These are phyloP conservation scores for Pampus argenteus DNA, from an alignment of 2,797 vertebrate species.

Conservation along the genomic window DNA sequence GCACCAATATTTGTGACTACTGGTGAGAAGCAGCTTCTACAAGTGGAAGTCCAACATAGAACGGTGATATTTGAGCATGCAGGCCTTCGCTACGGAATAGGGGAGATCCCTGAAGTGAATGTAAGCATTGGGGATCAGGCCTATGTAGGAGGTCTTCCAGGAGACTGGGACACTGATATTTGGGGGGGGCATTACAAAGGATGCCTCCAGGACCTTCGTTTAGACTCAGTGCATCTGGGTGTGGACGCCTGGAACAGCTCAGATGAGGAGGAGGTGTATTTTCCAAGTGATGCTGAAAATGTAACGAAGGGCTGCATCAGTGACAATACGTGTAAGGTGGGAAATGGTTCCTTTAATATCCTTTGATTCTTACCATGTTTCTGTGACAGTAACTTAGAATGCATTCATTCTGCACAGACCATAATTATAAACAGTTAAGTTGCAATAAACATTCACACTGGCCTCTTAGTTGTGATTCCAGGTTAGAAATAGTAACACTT, in stretches of 20 bases:
- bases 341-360: neutral
- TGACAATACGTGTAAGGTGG: slow-evolving; percentile 90
- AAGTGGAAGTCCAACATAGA: slow-evolving; percentile 80
- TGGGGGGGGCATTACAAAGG: slow-evolving; percentile 94
- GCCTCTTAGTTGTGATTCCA: neutral
- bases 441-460: no score
- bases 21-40: slow-evolving; percentile 85
- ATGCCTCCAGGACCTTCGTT: slow-evolving; percentile 92
- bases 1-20: slow-evolving; percentile 82
- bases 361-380: neutral
- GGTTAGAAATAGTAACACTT: neutral
- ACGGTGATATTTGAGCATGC: slow-evolving; percentile 74
- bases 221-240: slow-evolving; percentile 84
- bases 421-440: neutral
- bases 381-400: neutral
- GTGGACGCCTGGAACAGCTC: slow-evolving; percentile 61
- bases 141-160: slow-evolving; percentile 86
- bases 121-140: slow-evolving; percentile 76
- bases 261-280: slow-evolving; percentile 58
- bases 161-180: slow-evolving; percentile 42
- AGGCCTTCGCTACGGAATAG: slow-evolving; percentile 76
- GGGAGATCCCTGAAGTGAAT: slow-evolving; percentile 66
- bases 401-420: neutral
- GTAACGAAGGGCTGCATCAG: slow-evolving; percentile 88
- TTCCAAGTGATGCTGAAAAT: slow-evolving; percentile 74